These are phyloP conservation scores for Leptopilina myrica DNA, from an alignment of 2,888 invertebrate species.

Conservation along the genomic window DNA sequence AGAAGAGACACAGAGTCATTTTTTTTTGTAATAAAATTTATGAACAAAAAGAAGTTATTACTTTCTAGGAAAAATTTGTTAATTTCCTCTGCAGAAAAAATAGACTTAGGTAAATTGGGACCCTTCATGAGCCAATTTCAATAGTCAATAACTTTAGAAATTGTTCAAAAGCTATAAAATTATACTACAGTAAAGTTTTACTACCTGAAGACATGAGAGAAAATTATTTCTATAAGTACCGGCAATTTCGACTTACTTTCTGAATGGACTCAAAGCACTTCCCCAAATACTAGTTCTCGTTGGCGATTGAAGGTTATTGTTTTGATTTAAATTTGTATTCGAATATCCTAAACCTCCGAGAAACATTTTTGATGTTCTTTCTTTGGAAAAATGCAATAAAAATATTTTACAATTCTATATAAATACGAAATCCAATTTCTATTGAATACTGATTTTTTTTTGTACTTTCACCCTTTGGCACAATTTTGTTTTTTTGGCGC, in stretches of 20 bases:
- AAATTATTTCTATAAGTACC: constrained; percentile 2
- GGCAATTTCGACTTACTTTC: constrained; percentile 67
- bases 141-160: constrained; percentile 1
- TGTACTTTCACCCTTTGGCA: constrained; percentile 62
- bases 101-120: neutral
- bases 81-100: constrained; percentile 10
- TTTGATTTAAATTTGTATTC: constrained; percentile 60
- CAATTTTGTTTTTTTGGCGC: constrained; percentile 52
- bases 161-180: neutral
- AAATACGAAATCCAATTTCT: neutral
- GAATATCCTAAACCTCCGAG: constrained; percentile 68
- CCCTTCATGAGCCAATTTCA: neutral
- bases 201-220: constrained; percentile 6
- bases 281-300: constrained; percentile 69
- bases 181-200: constrained; percentile 1
- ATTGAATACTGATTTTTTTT: constrained; percentile 35
- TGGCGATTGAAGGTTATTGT: constrained; percentile 65
- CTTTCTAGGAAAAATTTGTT: neutral
- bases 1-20: too few relatives aligned
- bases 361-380: constrained; percentile 64
- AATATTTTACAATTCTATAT: neutral
- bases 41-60: too few relatives aligned
- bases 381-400: constrained; percentile 38
- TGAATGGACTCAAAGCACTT: constrained; percentile 70
- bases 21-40: too few relatives aligned